These are phyloP conservation scores for Meleagris gallopavo DNA, from an alignment of 2,113 vertebrate genomes.

Conservation along the genomic window DNA sequence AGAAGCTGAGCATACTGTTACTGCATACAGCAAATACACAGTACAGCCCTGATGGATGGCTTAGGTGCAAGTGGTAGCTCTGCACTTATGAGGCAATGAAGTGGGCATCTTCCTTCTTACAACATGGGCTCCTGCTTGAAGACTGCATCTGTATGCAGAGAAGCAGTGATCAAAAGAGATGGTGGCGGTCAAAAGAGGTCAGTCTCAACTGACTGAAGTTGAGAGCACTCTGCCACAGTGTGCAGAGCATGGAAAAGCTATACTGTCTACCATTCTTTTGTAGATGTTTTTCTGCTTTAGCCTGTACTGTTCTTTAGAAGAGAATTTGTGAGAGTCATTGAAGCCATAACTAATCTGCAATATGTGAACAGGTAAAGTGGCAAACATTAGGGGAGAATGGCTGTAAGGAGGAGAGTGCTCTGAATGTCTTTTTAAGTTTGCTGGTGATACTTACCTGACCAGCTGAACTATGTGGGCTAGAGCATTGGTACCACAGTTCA, in stretches of 20 bases:
- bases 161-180: neutral
- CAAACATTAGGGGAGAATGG: neutral
- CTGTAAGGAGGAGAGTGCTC: neutral
- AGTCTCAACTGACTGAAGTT: no score
- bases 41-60: neutral
- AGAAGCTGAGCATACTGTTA: neutral
- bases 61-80: neutral
- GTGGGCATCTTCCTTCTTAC: neutral
- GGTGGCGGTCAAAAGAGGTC: no score
- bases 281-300: neutral
- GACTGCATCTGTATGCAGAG: neutral
- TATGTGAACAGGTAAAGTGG: neutral
- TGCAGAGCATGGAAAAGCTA: neutral
- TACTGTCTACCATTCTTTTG: neutral
- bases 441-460: neutral
- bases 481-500: neutral
- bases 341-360: neutral
- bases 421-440: neutral
- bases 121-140: neutral
- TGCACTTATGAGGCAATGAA: neutral
- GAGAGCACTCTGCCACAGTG: neutral
- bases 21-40: neutral
- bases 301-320: neutral
- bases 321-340: neutral
- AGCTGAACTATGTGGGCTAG: neutral